phyloP scores from a whole-genome alignment of 2,888 invertebrate species.

The Polietes domitor region DNA sequence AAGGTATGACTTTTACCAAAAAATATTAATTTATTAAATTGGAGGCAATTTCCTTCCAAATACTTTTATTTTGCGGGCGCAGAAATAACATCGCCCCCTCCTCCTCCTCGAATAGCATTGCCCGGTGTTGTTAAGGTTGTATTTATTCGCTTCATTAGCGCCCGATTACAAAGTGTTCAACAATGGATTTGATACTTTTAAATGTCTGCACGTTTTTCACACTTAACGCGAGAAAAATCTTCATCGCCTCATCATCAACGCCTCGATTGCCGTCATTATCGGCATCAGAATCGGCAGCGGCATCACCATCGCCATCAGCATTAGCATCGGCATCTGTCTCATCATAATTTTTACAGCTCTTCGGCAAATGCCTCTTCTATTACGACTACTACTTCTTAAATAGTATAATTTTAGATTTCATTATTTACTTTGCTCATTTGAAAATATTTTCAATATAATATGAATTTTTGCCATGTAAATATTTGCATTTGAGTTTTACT shows the following conservation, averaged over 20 bases:
- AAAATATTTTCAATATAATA: not conserved
- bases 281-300: not conserved
- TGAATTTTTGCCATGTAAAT: constrained; percentile 12
- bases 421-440: not conserved
- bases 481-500: constrained; percentile 28
- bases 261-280: constrained; percentile 6
- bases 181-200: constrained; percentile 10
- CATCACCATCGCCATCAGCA: too few relatives aligned
- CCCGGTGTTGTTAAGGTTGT: too few relatives aligned
- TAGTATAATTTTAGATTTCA: not conserved
- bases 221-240: constrained; percentile 28
- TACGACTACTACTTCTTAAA: too few relatives aligned
- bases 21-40: too few relatives aligned
- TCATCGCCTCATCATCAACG: constrained; percentile 12
- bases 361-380: too few relatives aligned
- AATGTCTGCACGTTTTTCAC: constrained; percentile 48
- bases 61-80: too few relatives aligned
- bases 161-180: not conserved
- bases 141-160: not conserved
- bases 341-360: too few relatives aligned
- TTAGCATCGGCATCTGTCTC: too few relatives aligned
- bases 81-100: too few relatives aligned
- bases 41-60: too few relatives aligned
- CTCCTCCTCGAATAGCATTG: too few relatives aligned
- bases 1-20: too few relatives aligned